Base-by-base conservation (phyloP, 1,140 invertebrate species). In the Drosophila quadrilineata region DNA sequence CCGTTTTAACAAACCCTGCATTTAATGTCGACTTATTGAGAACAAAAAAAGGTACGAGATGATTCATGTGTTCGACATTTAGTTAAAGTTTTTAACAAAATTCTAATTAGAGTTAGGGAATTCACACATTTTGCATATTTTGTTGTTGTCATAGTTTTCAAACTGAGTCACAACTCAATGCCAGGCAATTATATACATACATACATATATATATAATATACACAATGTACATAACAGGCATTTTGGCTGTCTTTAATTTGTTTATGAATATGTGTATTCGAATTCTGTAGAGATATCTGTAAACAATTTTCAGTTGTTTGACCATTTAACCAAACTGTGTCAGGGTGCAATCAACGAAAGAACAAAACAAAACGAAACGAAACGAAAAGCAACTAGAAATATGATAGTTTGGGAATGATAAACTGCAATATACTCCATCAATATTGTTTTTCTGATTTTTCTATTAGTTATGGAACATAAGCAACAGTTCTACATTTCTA, bases 261-360 rank as follows among this genome's bases (percentile, higher is more conserved):
- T 60, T 66, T 46, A 75, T 66, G 50, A 45, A 26, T 45, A 40
- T 31, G n/a, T 12, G 31, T 59, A 53, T 45, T 50, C 33, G 35
- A 48, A 56, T 56, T 60, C 45, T 46, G 40, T 35, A 22, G 46
- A 58, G 58, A 46, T 59, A 49, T 59, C 41, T 62, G 64, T 76
- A 76, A 71, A 62, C 19, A 76, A 14, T 41, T 40, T 53, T 41
- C 50, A 69, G 54, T 79, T 73, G 75, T 60, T 76, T 57, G 49
- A 59, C 60, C 48, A 69, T 64, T 19, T 77, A 58, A 43, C 35
- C 19, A 64, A 77, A 52, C 69, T 79, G 70, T 79, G 64, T 79
- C 69, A 77, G 33, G 22, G 46, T 40, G 52, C 62, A 76, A 76
- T 76, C 67, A 66, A 49, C 49, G n/a, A n/a, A 41, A 38, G 31